Evolutionary conservation across 1,140 invertebrate species (phyloP), one percentile per base, ranked within the genome.

Genomic region (Pogonomyrmex californicus): DNA sequence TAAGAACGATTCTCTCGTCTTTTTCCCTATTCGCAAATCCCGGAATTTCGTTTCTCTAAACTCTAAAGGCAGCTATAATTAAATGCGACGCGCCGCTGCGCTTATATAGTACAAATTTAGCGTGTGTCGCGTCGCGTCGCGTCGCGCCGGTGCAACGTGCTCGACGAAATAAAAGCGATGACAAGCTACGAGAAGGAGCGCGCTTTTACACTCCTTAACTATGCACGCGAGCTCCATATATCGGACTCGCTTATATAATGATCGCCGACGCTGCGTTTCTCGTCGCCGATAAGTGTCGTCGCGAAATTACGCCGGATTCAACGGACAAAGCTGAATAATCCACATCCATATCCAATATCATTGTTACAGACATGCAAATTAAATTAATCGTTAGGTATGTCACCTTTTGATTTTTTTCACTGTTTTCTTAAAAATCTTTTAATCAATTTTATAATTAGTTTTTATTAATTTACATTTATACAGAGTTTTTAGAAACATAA

Each of bases 51-150:
- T 63, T 89, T 87, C 87, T 89, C 85, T 86, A 90, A 89, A 89
- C 87, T 89, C 85, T 86, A 90, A 89, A 89, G 87, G 36, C 62
- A 10, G 85, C 87, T 90, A 89, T 90, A 89, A 90, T 89, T 89
- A 90, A 90, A 79, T 86, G 51, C 76, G 85, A 78, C 85, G 51
- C 60, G 77, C 51, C 41, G 70, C 88, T 88, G 83, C 56, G 85
- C 83, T 86, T 89, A 88, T 88, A 86, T 86, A 89, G 87, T 66
- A 60, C 47, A 85, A 66, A 85, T 77, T 85, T 83, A 83, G 79
- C 62, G 83, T 82, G 85, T 70, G 66, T 71, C 41, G 70, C 62
- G 47, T 30, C 41, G 49, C 66, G 54, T 49, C 51, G 70, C 85
- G 58, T 30, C 58, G 23, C 68, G 86, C 78, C 47, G 68, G 71